Percentiles rank a stretch among this genome's conserved stretches.
Conservation (phyloP, 35 echinoderm and acorn worm genomes). For the Amphiura filiformis region DNA sequence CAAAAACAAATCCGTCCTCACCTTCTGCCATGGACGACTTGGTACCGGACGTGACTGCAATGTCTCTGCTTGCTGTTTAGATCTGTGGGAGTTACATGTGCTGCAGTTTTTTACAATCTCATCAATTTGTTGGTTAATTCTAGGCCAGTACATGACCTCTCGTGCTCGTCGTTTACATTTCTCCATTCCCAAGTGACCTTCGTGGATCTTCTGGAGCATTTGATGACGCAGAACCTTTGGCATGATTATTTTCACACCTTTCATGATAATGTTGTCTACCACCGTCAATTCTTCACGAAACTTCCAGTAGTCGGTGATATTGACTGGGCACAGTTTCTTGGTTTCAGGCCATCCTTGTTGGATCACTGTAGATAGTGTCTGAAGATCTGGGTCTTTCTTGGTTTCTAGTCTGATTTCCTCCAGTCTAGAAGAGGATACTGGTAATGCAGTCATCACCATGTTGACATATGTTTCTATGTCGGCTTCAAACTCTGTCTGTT, state of each 20-base stretch:
- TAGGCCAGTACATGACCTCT: conserved; percentile 43
- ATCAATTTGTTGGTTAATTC: neutral
- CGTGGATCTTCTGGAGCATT: conserved; percentile 61
- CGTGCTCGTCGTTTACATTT: conserved; percentile 44
- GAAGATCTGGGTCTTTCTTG: conserved; percentile 10
- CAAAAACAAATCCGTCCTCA: conserved; percentile 17
- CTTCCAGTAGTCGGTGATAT: conserved; percentile 11
- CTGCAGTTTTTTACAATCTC: neutral
- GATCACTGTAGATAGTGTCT: neutral
- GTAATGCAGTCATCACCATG: neutral
- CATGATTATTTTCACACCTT: conserved; percentile 34
- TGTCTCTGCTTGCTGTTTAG: neutral
- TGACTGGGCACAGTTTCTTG: neutral
- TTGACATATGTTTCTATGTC: neutral
- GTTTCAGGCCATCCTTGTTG: conserved; percentile 10
- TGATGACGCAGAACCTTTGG: conserved; percentile 16
- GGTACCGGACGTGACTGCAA: conserved; percentile 7
- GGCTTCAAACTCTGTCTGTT: neutral
- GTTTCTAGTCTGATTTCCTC: conserved; percentile 29
- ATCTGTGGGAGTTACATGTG: neutral
- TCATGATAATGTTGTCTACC: conserved; percentile 11
- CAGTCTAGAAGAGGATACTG: neutral
- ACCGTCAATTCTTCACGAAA: conserved; percentile 7
- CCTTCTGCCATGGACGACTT: conserved; percentile 35
- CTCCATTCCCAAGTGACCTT: conserved; percentile 60